These are phyloP conservation scores for Champsocephalus esox DNA, from an alignment of 2,797 vertebrate species.

Conservation along the genomic window DNA sequence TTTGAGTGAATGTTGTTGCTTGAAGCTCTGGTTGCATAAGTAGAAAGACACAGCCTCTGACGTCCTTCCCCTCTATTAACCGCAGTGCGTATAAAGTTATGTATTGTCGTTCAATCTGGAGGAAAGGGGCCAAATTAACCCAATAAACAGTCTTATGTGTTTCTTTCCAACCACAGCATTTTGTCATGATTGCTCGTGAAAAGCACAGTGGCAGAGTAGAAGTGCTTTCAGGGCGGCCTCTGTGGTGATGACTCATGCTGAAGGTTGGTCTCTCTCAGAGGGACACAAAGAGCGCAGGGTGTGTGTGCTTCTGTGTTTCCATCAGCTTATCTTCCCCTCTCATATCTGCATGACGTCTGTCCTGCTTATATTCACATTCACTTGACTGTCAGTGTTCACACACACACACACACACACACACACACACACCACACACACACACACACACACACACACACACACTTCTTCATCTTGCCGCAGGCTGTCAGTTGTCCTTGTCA, in stretches of 20 bases:
- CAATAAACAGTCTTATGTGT: background rate
- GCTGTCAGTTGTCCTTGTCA: conserved; percentile 52
- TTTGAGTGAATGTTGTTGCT: too few relatives aligned
- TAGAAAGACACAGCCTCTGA: background rate
- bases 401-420: background rate
- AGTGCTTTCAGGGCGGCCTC: background rate
- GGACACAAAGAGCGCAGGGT: background rate
- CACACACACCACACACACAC: background rate
- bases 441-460: conserved; percentile 11
- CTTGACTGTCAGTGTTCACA: background rate
- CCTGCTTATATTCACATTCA: conserved; percentile 37
- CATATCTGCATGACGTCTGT: conserved; percentile 29
- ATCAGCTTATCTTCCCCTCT: conserved; percentile 13
- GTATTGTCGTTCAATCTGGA: background rate
- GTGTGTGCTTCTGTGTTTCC: background rate
- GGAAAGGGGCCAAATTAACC: background rate
- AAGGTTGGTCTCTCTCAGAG: conserved; percentile 43
- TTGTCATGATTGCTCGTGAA: background rate
- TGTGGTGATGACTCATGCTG: conserved; percentile 36
- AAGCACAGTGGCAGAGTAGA: background rate
- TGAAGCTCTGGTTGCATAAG: background rate
- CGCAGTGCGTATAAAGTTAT: too few relatives aligned
- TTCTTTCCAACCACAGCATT: background rate
- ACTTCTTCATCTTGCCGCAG: conserved; percentile 27
- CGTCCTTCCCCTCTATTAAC: background rate